phyloP scores from a whole-genome alignment of 2,113 vertebrate genomes.

The Sminthopsis crassicaudata region DNA sequence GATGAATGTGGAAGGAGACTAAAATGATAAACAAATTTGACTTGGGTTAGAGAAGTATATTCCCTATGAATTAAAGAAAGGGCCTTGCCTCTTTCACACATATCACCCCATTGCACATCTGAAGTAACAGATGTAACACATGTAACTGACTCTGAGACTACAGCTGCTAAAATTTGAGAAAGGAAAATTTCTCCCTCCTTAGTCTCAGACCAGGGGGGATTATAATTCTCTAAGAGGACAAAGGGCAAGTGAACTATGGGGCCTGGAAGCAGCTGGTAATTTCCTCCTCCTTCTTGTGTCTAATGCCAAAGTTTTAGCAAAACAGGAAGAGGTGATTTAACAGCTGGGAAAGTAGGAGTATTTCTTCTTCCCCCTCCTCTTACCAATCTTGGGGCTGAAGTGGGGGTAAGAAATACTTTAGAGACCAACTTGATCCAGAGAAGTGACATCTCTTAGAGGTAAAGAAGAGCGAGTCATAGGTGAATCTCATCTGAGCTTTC shows the following conservation, averaged over 20 bases:
- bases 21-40: background rate
- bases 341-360: slow-evolving; percentile 79
- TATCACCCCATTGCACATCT: slow-evolving; percentile 62
- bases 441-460: slow-evolving; percentile 47
- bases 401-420: slow-evolving; percentile 14
- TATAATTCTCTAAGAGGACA: slow-evolving; percentile 71
- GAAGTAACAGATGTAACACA: slow-evolving; percentile 64
- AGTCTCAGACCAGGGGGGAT: slow-evolving; percentile 66
- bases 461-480: background rate
- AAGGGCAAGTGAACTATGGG: slow-evolving; percentile 69
- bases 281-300: slow-evolving; percentile 65
- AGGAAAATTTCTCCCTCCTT: slow-evolving; percentile 55
- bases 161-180: slow-evolving; percentile 74
- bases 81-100: background rate
- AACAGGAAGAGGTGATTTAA: slow-evolving; percentile 79
- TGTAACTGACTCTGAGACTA: slow-evolving; percentile 70
- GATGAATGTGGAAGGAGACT: background rate
- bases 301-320: slow-evolving; percentile 77
- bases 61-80: background rate
- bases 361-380: slow-evolving; percentile 62
- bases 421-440: slow-evolving; percentile 75
- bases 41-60: background rate
- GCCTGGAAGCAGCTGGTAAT: slow-evolving; percentile 16
- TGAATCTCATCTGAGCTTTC: background rate
- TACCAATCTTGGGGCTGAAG: slow-evolving; percentile 63